phyloP scores from a whole-genome alignment of 2,113 vertebrate species.

The Kobus ellipsiprymnus region DNA sequence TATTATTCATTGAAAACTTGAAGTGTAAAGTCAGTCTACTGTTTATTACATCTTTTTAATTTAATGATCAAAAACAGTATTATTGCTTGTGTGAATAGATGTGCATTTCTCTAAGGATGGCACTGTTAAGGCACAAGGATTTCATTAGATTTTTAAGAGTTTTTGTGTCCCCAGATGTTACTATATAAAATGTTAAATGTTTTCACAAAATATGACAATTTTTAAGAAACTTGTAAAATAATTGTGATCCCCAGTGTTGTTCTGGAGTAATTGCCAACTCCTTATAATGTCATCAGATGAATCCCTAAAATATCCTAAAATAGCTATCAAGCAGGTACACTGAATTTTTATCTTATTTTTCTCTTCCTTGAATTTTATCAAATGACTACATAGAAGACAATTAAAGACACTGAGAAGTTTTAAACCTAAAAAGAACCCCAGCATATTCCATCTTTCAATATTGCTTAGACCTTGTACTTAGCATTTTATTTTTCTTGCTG shows the following conservation, averaged over 20 bases:
- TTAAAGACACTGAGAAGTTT: not conserved
- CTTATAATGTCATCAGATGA: not conserved
- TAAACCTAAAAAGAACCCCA: not conserved
- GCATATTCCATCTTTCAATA: not conserved
- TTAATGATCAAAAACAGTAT: not conserved
- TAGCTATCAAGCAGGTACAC: not conserved
- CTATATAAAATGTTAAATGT: not conserved
- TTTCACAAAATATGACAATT: not conserved
- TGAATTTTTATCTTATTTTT: not conserved
- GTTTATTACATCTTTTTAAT: not conserved
- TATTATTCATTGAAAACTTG: not conserved
- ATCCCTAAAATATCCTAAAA: constrained; percentile 14
- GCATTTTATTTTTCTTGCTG: not conserved
- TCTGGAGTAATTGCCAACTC: not conserved
- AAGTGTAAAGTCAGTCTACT: not conserved
- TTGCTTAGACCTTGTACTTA: not conserved
- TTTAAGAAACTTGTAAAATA: not conserved
- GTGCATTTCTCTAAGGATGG: not conserved
- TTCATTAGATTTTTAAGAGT: not conserved
- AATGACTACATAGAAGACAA: not conserved
- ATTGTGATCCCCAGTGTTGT: not conserved
- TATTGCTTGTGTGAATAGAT: not conserved
- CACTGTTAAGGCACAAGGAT: not conserved
- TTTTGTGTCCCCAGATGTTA: not conserved
- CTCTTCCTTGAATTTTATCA: not conserved